These are phyloP conservation scores for Stenodera caucasica DNA, from an alignment of 2,888 invertebrate species.

Conservation along the genomic window DNA sequence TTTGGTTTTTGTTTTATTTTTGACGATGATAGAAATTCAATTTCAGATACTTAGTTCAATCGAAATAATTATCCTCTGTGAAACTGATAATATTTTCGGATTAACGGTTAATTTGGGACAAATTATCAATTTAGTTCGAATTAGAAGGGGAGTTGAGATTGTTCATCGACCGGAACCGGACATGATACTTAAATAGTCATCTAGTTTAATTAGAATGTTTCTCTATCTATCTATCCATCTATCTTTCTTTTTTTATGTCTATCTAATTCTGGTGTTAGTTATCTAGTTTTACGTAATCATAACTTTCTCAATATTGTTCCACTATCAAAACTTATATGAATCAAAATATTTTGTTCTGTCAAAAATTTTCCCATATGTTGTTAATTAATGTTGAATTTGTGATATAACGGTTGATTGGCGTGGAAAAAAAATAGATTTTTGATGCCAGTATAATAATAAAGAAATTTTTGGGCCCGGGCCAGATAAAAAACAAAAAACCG, in stretches of 20 bases:
- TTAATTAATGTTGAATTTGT: background rate
- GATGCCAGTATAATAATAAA: background rate
- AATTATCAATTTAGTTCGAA: background rate
- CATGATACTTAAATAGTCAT: conserved; percentile 21
- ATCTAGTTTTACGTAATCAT: background rate
- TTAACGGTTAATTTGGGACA: no score
- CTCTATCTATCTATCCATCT: background rate
- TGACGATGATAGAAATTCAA: no score
- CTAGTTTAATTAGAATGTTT: conserved; percentile 6
- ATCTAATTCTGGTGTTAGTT: background rate
- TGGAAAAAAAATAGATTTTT: background rate
- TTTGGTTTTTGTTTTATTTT: no score
- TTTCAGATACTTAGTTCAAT: no score
- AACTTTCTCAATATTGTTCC: background rate
- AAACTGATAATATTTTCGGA: no score
- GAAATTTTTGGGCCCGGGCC: background rate
- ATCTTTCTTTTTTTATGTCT: background rate
- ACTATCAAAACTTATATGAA: no score
- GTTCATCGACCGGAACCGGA: conserved; percentile 19
- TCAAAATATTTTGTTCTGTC: no score
- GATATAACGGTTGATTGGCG: background rate
- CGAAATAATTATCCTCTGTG: no score
- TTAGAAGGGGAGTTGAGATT: background rate
- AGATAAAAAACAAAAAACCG: background rate
- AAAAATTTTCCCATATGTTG: background rate